Conservation (phyloP, 2,888 invertebrate genomes). For the Leptopterna dolabrata region DNA sequence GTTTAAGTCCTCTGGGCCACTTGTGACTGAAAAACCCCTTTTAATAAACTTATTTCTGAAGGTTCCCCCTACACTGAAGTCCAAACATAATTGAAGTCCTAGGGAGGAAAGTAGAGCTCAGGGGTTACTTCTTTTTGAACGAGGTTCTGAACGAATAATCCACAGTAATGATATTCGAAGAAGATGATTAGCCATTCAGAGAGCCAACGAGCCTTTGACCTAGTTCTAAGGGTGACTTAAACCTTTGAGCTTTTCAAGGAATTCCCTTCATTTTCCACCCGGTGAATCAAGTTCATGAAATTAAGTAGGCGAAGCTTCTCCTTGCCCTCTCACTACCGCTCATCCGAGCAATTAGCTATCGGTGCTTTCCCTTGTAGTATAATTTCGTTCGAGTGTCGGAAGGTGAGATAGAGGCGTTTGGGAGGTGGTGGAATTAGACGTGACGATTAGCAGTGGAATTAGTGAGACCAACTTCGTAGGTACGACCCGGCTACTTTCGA, state of each 20-base stretch:
- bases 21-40: neutral
- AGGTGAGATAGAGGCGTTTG: conserved; percentile 17
- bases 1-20: neutral
- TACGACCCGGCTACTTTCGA: conserved; percentile 8
- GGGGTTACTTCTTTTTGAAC: neutral
- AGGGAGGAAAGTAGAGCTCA: neutral
- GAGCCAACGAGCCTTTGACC: conserved; percentile 8
- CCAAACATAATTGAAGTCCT: neutral
- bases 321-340: neutral
- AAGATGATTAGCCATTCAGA: conserved; percentile 38
- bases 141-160: conserved; percentile 8
- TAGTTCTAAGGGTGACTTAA: conserved; percentile 3
- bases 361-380: neutral
- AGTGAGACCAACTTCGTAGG: conserved; percentile 12
- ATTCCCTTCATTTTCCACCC: conserved; percentile 36
- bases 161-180: conserved; percentile 15
- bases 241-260: conserved; percentile 23
- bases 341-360: conserved; percentile 28
- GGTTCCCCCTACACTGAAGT: neutral
- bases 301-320: conserved; percentile 30
- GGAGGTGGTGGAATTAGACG: conserved; percentile 25
- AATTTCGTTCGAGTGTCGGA: conserved; percentile 18
- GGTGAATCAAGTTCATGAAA: conserved; percentile 52
- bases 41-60: neutral
- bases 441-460: conserved; percentile 21